Evolutionary conservation across 1,140 invertebrate species (phyloP).

Genomic region (Oedothorax gibbosus): DNA sequence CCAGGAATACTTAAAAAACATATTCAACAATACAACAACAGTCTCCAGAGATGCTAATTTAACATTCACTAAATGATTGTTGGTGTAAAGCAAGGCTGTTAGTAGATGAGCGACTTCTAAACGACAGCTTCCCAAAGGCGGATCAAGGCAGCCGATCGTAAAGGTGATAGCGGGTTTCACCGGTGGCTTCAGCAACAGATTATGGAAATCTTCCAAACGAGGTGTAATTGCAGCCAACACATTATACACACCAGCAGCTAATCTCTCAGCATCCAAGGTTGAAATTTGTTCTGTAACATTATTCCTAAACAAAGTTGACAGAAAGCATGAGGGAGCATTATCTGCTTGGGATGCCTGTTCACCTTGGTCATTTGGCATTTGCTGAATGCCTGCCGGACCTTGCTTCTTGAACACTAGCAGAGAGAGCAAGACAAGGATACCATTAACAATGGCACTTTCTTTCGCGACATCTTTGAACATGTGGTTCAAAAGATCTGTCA

Average conservation of each 20-base stretch:
- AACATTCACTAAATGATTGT: slow-evolving; percentile 74
- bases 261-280: slow-evolving; percentile 69
- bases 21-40: slow-evolving; percentile 76
- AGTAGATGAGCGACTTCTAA: slow-evolving; percentile 81
- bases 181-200: slow-evolving; percentile 79
- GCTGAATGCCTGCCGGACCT: slow-evolving; percentile 60
- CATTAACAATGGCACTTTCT: slow-evolving; percentile 82
- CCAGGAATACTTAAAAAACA: slow-evolving; percentile 85
- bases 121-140: slow-evolving; percentile 81
- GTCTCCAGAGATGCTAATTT: slow-evolving; percentile 73
- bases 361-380: slow-evolving; percentile 29
- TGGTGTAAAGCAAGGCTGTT: slow-evolving; percentile 76
- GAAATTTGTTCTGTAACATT: slow-evolving; percentile 68
- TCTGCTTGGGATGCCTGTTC: slow-evolving; percentile 48
- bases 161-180: slow-evolving; percentile 76
- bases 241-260: slow-evolving; percentile 73
- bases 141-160: slow-evolving; percentile 76
- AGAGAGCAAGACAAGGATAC: slow-evolving; percentile 81
- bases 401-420: slow-evolving; percentile 74
- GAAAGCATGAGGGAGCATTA: slow-evolving; percentile 57
- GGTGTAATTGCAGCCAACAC: slow-evolving; percentile 76
- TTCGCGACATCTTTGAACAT: slow-evolving; percentile 77
- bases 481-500: slow-evolving; percentile 77
- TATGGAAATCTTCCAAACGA: slow-evolving; percentile 78
- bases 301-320: slow-evolving; percentile 62